Evolutionary conservation across 2,888 invertebrate species (phyloP).

Genomic region (Drepanosiphum platanoidis): DNA sequence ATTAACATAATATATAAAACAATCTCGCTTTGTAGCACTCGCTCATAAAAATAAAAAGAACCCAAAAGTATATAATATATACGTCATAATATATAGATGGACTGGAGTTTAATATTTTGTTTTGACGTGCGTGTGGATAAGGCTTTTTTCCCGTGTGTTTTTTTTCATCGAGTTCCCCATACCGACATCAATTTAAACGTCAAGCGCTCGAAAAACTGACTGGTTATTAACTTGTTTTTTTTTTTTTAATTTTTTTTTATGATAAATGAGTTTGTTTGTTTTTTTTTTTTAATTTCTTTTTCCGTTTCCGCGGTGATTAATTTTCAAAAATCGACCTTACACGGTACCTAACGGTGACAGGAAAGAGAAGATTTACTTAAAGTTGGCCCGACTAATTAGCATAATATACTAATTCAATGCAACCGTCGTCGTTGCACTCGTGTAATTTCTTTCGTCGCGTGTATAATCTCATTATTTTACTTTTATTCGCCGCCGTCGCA

Average conservation of each 20-base stretch:
- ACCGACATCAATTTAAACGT: slow-evolving; percentile 51
- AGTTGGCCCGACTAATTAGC: background rate
- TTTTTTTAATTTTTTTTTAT: slow-evolving; percentile 10
- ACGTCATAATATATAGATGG: background rate
- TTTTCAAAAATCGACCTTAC: background rate
- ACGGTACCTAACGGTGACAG: background rate
- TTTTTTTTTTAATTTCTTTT: background rate
- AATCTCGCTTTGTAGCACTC: slow-evolving; percentile 30
- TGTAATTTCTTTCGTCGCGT: background rate
- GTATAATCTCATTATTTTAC: background rate
- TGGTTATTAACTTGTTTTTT: slow-evolving; percentile 38
- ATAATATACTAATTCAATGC: background rate
- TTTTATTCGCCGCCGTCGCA: background rate
- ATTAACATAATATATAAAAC: slow-evolving; percentile 12
- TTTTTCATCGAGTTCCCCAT: background rate
- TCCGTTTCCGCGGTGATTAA: slow-evolving; percentile 18
- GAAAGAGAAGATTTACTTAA: background rate
- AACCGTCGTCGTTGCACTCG: background rate
- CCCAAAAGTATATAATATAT: background rate
- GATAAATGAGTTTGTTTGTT: slow-evolving; percentile 45
- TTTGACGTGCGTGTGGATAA: slow-evolving; percentile 36
- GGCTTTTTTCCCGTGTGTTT: background rate
- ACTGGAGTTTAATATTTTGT: slow-evolving; percentile 42
- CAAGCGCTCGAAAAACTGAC: slow-evolving; percentile 41
- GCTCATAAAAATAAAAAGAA: slow-evolving; percentile 2